Evolutionary conservation across 2,797 vertebrate genomes (phyloP), one percentile per base, ranked within the genome.

Genomic region (Lycodopsis pacificus): DNA sequence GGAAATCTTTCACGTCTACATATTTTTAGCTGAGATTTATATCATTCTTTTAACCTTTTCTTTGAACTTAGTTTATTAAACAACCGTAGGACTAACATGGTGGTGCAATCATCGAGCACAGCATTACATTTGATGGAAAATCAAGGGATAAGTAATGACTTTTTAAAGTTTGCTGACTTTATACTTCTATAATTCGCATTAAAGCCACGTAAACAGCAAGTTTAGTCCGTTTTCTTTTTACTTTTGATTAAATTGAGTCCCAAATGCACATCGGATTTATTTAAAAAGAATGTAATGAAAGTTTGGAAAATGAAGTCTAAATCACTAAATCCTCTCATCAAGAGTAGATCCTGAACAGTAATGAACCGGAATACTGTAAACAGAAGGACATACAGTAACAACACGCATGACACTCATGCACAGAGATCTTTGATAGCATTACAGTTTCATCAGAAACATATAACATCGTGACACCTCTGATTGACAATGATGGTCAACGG

Each of bases 401-500:
- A 40, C 68, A 69, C 46, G 8, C 56, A n/a, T 38, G 49, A 42
- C 53, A 34, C 53, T 30, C 38, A 34, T 64, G 51, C 58, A 53
- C 32, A 19, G 14, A 20, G 14, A 65, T 71, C 46, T 64, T 56
- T 82, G 71, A 83, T 71, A 34, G 65, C 22, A 56, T 88, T 82
- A 75, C 32, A 59, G 58, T 85, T 83, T 85, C 84, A 89, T 90
- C 78, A 79, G 25, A 76, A 40, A 30, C 72, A 12, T 32, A 40
- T 81, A 59, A 71, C 72, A 77, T 71, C 20, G 42, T 63, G 83
- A 85, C 87, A 73, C 68, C 65, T 70, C 57, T 88, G 86, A 86
- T 40, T 87, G 88, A 77, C 77, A 68, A 42, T 44, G 79, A 82
- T 63, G 78, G 36, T 73, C 63, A 36, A 27, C 73, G 73, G 68